Base-by-base conservation (phyloP, 2,797 vertebrate species). In the Acrossocheilus wenchowensis region DNA sequence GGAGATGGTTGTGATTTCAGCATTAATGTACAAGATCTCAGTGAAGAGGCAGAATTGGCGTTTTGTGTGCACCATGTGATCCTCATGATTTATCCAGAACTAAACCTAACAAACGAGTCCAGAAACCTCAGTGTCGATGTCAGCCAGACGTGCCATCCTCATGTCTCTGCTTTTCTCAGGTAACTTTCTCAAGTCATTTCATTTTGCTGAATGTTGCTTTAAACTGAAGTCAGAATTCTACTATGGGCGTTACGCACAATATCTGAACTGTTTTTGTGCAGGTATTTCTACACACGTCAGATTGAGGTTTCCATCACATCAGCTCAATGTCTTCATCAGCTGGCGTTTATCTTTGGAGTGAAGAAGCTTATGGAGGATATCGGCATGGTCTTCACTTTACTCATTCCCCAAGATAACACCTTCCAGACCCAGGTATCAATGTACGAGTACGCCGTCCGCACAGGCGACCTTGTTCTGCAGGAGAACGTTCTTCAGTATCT, bases 201-300 rank as follows among this genome's bases (percentile, higher is more conserved):
- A 34, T 34, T 34, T 34, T 34, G 34, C 34, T 34, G 34, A 34
- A 34, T 34, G 34, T 34, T 34, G 34, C 34, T 34, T 34, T 34
- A 34, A 34, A 34, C 34, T 34, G 34, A 34, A 34, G 34, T 34
- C 34, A 2, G 34, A 34, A 34, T 34, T 34, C 34, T 34, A 3
- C 34, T 34, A 34, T 34, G 34, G 34, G 34, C 3, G 34, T 34
- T 34, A 34, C 2, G 12, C 9, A 30, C 0, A 48, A 17, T 11
- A 21, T 34, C 34, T 34, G 34, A 34, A 34, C 50, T 54, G 10
- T 1, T 74, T 39, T 50, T 19, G 15, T 48, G 5, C 78, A 96
- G 96, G 93, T 97, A 96, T 87, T 80, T 97, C 19, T 97, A 96
- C 91, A 96, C 95, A 14, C 93, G 91, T 36, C 93, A 92, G 90